A percentile compares a stretch with the other conserved stretches of the same genome.
These are phyloP conservation scores for Eupsittula cactorum DNA, from an alignment of 2,113 vertebrate genomes.

Conservation along the genomic window DNA sequence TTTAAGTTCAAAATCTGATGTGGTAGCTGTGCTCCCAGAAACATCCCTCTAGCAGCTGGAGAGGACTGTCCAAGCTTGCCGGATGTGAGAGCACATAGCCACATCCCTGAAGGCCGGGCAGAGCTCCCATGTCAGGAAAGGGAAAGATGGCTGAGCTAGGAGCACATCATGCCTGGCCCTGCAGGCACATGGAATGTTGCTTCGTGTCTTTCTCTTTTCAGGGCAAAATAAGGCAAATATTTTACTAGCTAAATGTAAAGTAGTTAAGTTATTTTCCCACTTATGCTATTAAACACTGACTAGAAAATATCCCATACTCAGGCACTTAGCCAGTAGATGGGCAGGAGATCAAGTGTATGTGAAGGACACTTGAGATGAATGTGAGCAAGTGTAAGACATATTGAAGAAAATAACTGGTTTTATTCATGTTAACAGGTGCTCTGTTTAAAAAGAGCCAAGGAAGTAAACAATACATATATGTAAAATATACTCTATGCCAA, in stretches of 20 bases:
- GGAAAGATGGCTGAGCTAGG: background rate
- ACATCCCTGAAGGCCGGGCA: background rate
- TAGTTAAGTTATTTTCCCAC: background rate
- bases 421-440: background rate
- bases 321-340: background rate
- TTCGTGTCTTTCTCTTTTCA: background rate
- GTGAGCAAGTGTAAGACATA: background rate
- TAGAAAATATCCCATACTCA: background rate
- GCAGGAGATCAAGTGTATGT: background rate
- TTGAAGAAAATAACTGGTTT: background rate
- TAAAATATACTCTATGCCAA: background rate
- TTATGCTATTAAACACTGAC: background rate
- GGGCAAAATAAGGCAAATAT: background rate
- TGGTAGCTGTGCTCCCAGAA: background rate
- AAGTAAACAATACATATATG: background rate
- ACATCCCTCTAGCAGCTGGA: background rate
- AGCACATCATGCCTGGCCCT: rapidly evolving
- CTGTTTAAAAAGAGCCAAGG: background rate
- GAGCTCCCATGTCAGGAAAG: background rate
- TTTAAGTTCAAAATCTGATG: background rate
- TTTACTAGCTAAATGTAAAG: background rate
- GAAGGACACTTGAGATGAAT: background rate
- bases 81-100: background rate
- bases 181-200: too few species aligned
- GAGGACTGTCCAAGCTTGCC: background rate